Evolutionary conservation across 2,797 vertebrate genomes (phyloP).

Genomic region (Cirrhinus molitorella): DNA sequence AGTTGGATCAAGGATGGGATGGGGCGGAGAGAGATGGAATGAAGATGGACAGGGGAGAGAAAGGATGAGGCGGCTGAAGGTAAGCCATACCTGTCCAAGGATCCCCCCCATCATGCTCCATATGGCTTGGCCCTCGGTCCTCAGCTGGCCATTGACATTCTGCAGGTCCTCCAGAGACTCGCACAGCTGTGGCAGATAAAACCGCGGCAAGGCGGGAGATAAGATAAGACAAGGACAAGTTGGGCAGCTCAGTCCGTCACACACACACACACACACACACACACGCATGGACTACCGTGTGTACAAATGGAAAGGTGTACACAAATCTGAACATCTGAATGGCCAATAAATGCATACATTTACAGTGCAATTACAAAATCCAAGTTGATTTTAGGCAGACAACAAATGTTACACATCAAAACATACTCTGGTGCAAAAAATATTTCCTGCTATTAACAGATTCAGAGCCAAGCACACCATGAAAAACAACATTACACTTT

Average conservation of each 20-base stretch:
- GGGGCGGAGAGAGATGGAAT: slow-evolving; percentile 9
- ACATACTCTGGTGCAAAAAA: not conserved
- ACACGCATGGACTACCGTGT: not conserved
- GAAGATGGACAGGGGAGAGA: slow-evolving; percentile 38
- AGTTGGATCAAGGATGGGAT: slow-evolving; percentile 45
- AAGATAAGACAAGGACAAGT: slow-evolving; percentile 59
- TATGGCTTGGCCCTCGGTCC: slow-evolving; percentile 91
- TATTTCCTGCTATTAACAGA: not conserved
- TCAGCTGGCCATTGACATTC: slow-evolving; percentile 90
- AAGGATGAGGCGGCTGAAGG: slow-evolving; percentile 31
- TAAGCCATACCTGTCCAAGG: slow-evolving; percentile 87
- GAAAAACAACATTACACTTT: slow-evolving; percentile 38
- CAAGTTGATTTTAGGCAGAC: not conserved
- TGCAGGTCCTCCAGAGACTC: slow-evolving; percentile 95
- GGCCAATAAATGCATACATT: not conserved
- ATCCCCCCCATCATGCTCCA: slow-evolving; percentile 93
- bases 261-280: not conserved
- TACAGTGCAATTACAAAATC: not conserved
- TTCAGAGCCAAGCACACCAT: not conserved
- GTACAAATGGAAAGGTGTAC: not conserved
- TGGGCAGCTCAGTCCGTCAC: slow-evolving; percentile 45
- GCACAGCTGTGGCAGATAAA: slow-evolving; percentile 83
- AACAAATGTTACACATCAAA: not conserved
- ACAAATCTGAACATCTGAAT: slow-evolving; percentile 11
- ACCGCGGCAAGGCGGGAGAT: slow-evolving; percentile 60